Base-by-base conservation (phyloP, 2,888 invertebrate species). In the Palloptera scutellata region DNA sequence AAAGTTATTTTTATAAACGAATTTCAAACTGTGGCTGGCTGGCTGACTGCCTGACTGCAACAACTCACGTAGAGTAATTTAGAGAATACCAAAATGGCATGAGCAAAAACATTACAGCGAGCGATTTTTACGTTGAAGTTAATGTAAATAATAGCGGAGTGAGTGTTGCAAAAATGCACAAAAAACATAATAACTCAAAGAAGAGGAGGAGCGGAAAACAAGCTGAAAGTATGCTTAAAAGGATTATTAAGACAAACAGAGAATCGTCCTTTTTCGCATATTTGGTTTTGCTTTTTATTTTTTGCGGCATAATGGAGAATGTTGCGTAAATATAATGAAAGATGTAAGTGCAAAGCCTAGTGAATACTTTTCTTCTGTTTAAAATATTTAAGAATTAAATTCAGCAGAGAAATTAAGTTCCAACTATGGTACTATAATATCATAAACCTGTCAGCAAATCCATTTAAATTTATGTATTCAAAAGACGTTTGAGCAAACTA, bases 181-280 rank as follows among this genome's bases (percentile, higher is more conserved):
- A 19, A 20, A 15, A 5, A 13, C n/a, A 19, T 30, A 30, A 30
- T 30, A 2, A 4, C 6, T 2, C 2, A 30, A 6, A 30, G 30
- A 30, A 30, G 30, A 30, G 19, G 43, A 42, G 43, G n/a, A 9
- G 19, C 12, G 6, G 48, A 61, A 52, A 61, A 61, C 42, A n/a
- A n/a, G 61, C 43, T 53, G 53, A 52, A 61, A 61, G n/a, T 17
- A 40, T 41, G 52, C 52, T 61, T 53, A 30, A 53, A 61, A 41
- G 61, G 61, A 52, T 61, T 61, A 61, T 53, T n/a, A 61, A 53
- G 61, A 61, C 52, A 61, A 61, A 61, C 53, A 52, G 13, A 11
- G 42, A 5, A 41, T 2, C 51, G 51, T n/a, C n/a, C 2, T 48
- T 48, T 48, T 48, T n/a, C 15, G 51, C 6, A 4, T n/a, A 48